Percentiles rank a stretch among this genome's conserved stretches.
phyloP scores from a whole-genome alignment of 2,113 vertebrate species.

The Anoplopoma fimbria region DNA sequence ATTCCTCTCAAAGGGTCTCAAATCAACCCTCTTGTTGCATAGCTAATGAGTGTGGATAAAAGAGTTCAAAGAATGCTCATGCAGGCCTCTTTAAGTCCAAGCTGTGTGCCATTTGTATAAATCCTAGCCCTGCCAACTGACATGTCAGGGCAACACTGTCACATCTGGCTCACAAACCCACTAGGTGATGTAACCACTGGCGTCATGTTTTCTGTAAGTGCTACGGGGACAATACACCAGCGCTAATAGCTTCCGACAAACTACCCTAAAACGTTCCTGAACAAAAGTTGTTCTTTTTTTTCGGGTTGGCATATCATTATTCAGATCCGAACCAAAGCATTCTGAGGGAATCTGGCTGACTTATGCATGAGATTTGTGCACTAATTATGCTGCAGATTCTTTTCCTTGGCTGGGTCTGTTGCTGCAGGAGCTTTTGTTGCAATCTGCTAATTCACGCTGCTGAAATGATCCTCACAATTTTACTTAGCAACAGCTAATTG shows the following conservation, averaged over 20 bases:
- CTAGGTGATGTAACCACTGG: slow-evolving; percentile 66
- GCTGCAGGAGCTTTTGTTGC: slow-evolving; percentile 62
- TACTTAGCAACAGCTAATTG: slow-evolving; percentile 52
- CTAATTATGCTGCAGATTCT: slow-evolving; percentile 61
- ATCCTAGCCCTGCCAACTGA: slow-evolving; percentile 36
- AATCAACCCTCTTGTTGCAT: slow-evolving; percentile 63
- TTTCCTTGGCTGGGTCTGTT: slow-evolving; percentile 38
- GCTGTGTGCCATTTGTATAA: slow-evolving; percentile 53
- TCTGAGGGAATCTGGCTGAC: slow-evolving; percentile 45
- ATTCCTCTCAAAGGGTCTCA: slow-evolving; percentile 65
- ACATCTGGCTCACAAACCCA: slow-evolving; percentile 55
- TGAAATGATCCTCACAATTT: slow-evolving; percentile 58
- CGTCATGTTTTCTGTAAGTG: slow-evolving; percentile 52
- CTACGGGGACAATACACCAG: slow-evolving; percentile 28
- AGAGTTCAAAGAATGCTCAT: slow-evolving; percentile 64
- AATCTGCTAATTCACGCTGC: slow-evolving; percentile 71
- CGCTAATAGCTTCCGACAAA: slow-evolving; percentile 56
- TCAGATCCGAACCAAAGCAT: slow-evolving; percentile 37
- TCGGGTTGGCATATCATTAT: slow-evolving; percentile 49
- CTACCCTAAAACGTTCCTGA: slow-evolving; percentile 43
- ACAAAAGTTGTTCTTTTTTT: slow-evolving; percentile 49
- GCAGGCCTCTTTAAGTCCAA: slow-evolving; percentile 34
- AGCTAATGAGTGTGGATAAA: slow-evolving; percentile 74
- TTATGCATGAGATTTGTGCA: slow-evolving; percentile 53
- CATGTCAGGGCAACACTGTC: slow-evolving; percentile 52